Evolutionary conservation across 2,888 invertebrate genomes (phyloP).

Genomic region (Euzophera pinguis): DNA sequence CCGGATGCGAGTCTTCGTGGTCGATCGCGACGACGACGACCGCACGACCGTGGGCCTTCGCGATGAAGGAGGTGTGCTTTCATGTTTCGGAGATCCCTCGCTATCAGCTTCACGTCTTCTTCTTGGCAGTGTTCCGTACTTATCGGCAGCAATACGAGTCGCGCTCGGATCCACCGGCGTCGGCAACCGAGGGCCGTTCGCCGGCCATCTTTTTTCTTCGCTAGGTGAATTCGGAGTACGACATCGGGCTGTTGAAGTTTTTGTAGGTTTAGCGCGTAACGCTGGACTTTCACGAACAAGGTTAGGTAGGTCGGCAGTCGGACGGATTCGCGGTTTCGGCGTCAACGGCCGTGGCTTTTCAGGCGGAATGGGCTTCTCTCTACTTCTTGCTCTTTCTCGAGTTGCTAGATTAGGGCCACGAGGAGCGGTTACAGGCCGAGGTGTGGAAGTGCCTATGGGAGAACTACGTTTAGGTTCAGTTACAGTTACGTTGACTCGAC

Average conservation of each 20-base stretch:
- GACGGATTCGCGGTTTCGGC: constrained; percentile 70
- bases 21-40: constrained; percentile 59
- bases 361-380: constrained; percentile 78
- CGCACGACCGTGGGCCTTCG: constrained; percentile 62
- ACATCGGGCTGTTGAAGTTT: constrained; percentile 79
- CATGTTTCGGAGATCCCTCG: constrained; percentile 75
- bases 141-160: constrained; percentile 80
- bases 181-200: constrained; percentile 63
- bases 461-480: constrained; percentile 75
- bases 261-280: constrained; percentile 67
- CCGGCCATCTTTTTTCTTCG: constrained; percentile 87
- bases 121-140: constrained; percentile 89
- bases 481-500: constrained; percentile 81
- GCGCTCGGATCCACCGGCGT: constrained; percentile 52
- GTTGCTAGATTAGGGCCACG: constrained; percentile 74
- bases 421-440: constrained; percentile 72
- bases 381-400: constrained; percentile 79
- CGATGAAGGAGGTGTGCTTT: constrained; percentile 53
- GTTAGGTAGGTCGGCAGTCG: constrained; percentile 75
- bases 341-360: constrained; percentile 70
- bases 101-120: constrained; percentile 83
- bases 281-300: constrained; percentile 72
- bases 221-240: constrained; percentile 82
- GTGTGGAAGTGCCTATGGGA: constrained; percentile 74
- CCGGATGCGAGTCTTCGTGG: constrained; percentile 72